These are phyloP conservation scores for Andrena minutula DNA, from an alignment of 2,888 invertebrate species.

Conservation along the genomic window DNA sequence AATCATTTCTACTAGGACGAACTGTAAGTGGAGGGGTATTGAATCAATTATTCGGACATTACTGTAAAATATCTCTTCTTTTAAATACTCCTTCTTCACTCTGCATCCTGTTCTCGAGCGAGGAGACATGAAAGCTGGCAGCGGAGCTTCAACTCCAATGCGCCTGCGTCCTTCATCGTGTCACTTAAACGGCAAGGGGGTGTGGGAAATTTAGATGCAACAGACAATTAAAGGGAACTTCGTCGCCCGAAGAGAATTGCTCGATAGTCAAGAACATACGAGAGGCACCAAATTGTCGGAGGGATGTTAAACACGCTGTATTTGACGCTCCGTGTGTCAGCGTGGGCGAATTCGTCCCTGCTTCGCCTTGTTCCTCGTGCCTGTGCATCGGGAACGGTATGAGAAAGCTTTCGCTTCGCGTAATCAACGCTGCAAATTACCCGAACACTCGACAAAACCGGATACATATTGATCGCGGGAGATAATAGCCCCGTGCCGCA, in stretches of 20 bases:
- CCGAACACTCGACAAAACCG: conserved; percentile 12
- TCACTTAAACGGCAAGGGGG: not conserved
- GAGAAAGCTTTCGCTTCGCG: conserved; percentile 1
- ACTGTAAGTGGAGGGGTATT: too few relatives aligned
- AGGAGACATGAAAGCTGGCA: not conserved
- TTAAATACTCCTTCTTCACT: too few relatives aligned
- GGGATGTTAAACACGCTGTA: conserved; percentile 1
- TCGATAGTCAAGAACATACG: conserved; percentile 21
- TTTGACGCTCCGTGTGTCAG: not conserved
- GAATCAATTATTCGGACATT: too few relatives aligned
- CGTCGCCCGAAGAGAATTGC: conserved; percentile 13
- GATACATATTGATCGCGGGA: conserved; percentile 29
- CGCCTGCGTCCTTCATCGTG: not conserved
- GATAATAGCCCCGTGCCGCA: conserved; percentile 20
- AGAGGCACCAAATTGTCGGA: not conserved
- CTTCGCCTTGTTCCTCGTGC: conserved; percentile 12
- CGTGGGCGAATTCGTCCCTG: conserved; percentile 7
- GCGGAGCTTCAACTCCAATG: not conserved
- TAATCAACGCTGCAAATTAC: conserved; percentile 53
- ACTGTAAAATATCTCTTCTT: too few relatives aligned
- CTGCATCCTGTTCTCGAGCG: too few relatives aligned
- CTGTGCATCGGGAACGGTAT: not conserved
- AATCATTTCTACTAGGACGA: too few relatives aligned
- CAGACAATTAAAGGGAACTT: not conserved
- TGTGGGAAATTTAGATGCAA: not conserved